A percentile compares a stretch with the other conserved stretches of the same genome.
phyloP scores from a whole-genome alignment of 2,888 invertebrate genomes.

The Scrobipalpa atriplicella region DNA sequence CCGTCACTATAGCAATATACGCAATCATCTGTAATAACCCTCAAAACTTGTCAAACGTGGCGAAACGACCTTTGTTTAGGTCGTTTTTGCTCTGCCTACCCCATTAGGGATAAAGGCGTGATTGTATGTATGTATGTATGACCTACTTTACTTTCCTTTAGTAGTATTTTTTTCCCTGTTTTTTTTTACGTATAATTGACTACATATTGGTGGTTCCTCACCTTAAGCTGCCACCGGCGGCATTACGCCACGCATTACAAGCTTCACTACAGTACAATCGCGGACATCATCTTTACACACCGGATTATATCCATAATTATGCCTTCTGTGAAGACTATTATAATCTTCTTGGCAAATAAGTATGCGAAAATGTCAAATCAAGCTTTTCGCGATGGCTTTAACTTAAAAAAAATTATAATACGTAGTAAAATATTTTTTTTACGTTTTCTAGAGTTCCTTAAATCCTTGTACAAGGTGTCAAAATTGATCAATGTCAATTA shows the following conservation, averaged over 20 bases:
- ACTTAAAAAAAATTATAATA: not conserved
- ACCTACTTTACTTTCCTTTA: too few species aligned
- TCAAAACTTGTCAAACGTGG: too few species aligned
- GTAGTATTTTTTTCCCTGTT: not conserved
- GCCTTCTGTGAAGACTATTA: not conserved
- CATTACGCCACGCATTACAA: slow-evolving; percentile 28
- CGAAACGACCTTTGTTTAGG: too few species aligned
- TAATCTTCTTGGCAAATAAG: not conserved
- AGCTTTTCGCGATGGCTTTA: not conserved
- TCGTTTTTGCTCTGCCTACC: too few species aligned
- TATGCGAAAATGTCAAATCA: not conserved
- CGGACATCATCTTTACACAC: not conserved
- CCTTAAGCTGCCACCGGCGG: slow-evolving; percentile 33
- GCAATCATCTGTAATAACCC: too few species aligned
- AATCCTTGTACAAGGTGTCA: not conserved
- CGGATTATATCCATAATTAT: not conserved
- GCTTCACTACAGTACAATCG: slow-evolving; percentile 14
- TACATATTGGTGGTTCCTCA: not conserved
- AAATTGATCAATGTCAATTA: not conserved
- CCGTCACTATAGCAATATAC: too few species aligned
- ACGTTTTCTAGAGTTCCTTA: not conserved
- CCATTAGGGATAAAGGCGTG: too few species aligned
- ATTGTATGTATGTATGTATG: too few species aligned
- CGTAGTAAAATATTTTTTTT: not conserved
- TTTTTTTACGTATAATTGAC: not conserved